Percentiles rank a stretch among this genome's conserved stretches.
phyloP scores from a whole-genome alignment of 64 coral and sea anemone species.

The Montipora capricornis region DNA sequence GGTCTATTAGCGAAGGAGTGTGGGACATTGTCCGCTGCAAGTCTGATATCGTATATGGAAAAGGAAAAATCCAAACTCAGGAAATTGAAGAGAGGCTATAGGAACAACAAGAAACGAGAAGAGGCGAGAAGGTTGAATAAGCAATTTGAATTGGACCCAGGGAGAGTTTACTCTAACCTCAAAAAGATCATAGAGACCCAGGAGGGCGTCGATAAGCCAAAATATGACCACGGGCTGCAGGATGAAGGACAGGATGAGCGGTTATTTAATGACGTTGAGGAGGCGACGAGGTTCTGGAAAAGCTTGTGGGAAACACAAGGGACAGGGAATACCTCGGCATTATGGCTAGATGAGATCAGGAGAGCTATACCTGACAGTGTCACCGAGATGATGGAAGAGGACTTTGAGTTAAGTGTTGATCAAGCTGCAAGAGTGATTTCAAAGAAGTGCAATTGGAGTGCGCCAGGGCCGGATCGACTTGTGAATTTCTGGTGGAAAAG shows the following conservation, averaged over 20 bases:
- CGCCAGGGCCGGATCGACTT: neutral
- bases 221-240: constrained; percentile 16
- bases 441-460: neutral
- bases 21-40: constrained; percentile 56
- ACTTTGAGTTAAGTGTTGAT: neutral
- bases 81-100: constrained; percentile 66
- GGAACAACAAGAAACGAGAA: constrained; percentile 64
- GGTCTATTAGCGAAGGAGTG: constrained; percentile 45
- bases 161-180: constrained; percentile 47
- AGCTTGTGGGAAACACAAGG: constrained; percentile 45
- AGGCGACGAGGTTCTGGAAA: constrained; percentile 52
- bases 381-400: neutral
- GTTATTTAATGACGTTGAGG: constrained; percentile 17
- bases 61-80: constrained; percentile 9
- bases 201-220: constrained; percentile 43
- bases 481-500: constrained; percentile 30
- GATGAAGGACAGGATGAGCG: constrained; percentile 7
- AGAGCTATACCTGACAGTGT: neutral
- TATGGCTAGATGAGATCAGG: neutral
- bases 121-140: constrained; percentile 46
- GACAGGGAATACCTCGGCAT: constrained; percentile 11
- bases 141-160: constrained; percentile 8
- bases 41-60: constrained; percentile 36
- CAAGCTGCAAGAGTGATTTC: constrained; percentile 18
- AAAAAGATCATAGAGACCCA: constrained; percentile 57